These are phyloP conservation scores for Varanus komodoensis DNA, from an alignment of 2,113 vertebrate species.

Conservation along the genomic window DNA sequence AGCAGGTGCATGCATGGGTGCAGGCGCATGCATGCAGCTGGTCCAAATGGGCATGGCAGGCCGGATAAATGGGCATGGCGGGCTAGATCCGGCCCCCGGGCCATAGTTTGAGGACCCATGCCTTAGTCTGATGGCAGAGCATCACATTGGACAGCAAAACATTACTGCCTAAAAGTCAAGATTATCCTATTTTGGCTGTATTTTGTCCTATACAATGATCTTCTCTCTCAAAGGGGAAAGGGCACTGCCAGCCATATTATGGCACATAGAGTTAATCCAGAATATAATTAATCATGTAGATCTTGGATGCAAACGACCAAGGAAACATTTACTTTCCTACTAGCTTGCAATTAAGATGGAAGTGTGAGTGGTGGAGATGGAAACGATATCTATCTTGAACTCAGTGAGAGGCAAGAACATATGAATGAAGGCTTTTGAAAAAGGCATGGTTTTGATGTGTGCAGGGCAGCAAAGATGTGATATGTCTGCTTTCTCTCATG, in stretches of 20 bases:
- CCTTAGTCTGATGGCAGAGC: neutral
- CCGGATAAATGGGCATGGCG: no score
- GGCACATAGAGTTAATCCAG: neutral
- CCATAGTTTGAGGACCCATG: no score
- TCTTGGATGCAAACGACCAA: neutral
- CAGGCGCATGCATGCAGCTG: no score
- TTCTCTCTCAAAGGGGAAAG: neutral
- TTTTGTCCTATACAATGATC: neutral
- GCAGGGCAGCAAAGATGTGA: neutral
- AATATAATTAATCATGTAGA: neutral
- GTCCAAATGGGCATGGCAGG: no score
- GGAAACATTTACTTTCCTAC: neutral
- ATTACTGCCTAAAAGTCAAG: neutral
- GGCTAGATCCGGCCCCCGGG: no score
- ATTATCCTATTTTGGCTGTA: neutral
- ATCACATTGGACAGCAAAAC: neutral
- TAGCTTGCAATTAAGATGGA: conserved; percentile 6
- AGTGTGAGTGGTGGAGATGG: neutral
- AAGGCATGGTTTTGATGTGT: neutral
- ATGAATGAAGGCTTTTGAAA: conserved; percentile 6
- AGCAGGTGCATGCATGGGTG: no score
- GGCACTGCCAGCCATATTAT: neutral
- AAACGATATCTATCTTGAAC: conserved; percentile 13
- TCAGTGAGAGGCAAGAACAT: neutral
- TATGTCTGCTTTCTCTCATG: neutral